Base-by-base conservation (phyloP, 2,888 invertebrate species). In the Synanthedon tipuliformis region DNA sequence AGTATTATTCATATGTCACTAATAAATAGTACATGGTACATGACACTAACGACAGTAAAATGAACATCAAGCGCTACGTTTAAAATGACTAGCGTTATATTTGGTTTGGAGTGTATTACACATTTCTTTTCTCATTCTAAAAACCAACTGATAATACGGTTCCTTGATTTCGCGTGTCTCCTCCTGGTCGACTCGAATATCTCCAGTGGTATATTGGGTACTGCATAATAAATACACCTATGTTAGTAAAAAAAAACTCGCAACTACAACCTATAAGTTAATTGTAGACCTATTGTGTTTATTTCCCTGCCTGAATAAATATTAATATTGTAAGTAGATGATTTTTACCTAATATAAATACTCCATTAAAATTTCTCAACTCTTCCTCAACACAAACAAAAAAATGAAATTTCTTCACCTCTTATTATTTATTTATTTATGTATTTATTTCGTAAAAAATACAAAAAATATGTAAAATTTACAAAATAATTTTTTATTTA, bases 131-230 rank as follows among this genome's bases (percentile, higher is more conserved):
- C 10, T 81, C 75, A 88, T 76, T 88, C 88, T 81, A 88, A 81
- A 66, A 88, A 86, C 88, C 88, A 88, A 87, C 88, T 88, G 81
- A 88, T 88, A 64, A 88, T 88, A 75, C 87, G 85, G 78, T 88
- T 86, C 78, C 88, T 88, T 80, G 88, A 87, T 74, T 88, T 88
- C 71, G 81, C 84, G 72, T 88, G 87, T 75, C 85, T 77, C 75
- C 88, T 84, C 80, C 87, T 75, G 70, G 87, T 82, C 56, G 88
- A 87, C 88, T 88, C 88, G 84, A 87, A 82, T 76, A 88, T 77
- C 84, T 88, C 88, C 88, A 87, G 85, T 66, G 88, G 87, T 71
- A 88, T 88, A 88, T 88, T 88, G 82, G 88, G 88, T 87, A 88
- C 88, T 88, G 88, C 75, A 81, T 82, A 82, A 85, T 84, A 85